Conservation (phyloP, 2,113 vertebrate genomes). For the Trachemys scripta region DNA sequence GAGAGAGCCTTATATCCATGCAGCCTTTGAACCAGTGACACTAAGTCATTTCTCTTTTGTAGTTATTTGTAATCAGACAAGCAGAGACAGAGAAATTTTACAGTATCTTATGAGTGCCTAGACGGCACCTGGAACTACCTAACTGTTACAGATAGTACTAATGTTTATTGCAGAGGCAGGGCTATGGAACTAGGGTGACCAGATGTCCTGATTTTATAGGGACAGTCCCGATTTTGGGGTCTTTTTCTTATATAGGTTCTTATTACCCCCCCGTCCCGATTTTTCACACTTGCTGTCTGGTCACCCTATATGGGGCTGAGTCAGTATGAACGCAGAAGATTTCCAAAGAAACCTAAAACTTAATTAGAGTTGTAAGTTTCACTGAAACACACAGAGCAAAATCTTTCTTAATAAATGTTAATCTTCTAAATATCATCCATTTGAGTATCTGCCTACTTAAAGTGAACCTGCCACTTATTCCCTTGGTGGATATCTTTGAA, state of each 20-base stretch:
- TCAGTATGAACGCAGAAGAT: neutral
- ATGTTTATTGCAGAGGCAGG: slow-evolving; percentile 19
- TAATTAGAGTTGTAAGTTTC: neutral
- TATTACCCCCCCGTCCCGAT: too few species aligned
- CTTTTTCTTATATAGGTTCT: too few species aligned
- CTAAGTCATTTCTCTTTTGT: slow-evolving; percentile 1
- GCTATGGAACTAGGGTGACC: neutral
- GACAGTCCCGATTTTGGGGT: too few species aligned
- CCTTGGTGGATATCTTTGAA: slow-evolving; percentile 57
- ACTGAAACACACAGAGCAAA: slow-evolving; percentile 30
- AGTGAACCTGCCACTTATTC: slow-evolving; percentile 59
- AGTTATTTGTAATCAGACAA: slow-evolving; percentile 45
- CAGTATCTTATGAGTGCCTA: neutral
- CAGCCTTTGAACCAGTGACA: slow-evolving; percentile 12
- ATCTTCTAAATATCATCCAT: slow-evolving; percentile 41
- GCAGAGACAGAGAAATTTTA: neutral
- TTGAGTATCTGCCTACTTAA: slow-evolving; percentile 47
- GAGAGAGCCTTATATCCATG: neutral
- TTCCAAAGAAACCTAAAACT: slow-evolving; percentile 41
- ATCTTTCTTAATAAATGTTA: slow-evolving; percentile 50
- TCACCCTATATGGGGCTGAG: neutral
- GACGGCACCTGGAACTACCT: slow-evolving; percentile 61
- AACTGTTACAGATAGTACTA: slow-evolving; percentile 5
- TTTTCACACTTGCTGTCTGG: too few species aligned
- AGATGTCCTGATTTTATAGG: too few species aligned